A percentile compares a stretch with the other conserved stretches of the same genome.
Conservation (phyloP, 2,797 vertebrate species). For the Sphenopsis melanotis region DNA sequence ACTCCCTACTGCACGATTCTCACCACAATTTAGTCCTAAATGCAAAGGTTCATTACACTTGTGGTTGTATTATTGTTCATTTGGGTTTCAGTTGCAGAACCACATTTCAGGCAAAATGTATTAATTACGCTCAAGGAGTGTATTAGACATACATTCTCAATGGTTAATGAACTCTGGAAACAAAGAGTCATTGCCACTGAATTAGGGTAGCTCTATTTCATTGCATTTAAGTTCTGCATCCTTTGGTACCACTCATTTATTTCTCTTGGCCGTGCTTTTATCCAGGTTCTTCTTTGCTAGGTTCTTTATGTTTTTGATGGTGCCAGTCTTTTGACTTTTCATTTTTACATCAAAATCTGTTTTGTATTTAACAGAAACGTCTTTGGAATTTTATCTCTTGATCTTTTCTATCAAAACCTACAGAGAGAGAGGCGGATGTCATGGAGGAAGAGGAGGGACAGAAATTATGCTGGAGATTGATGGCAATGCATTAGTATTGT, state of each 20-base stretch:
- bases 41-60: background rate
- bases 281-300: background rate
- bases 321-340: background rate
- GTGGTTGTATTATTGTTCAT: conserved; percentile 30
- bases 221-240: background rate
- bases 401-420: conserved; percentile 30
- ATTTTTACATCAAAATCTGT: conserved; percentile 10
- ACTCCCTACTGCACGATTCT: background rate
- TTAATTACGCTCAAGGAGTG: conserved; percentile 62
- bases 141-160: conserved; percentile 60
- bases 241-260: background rate
- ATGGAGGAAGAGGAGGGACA: background rate
- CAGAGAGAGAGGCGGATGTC: background rate
- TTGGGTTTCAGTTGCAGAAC: conserved; percentile 51
- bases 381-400: conserved; percentile 26
- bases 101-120: conserved; percentile 64
- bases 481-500: background rate
- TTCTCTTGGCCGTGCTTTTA: background rate
- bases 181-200: conserved; percentile 27
- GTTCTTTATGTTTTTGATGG: background rate
- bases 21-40: background rate
- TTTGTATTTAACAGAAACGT: background rate
- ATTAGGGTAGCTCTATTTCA: background rate
- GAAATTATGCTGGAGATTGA: background rate
- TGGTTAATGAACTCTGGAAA: conserved; percentile 68